phyloP scores from a whole-genome alignment of 2,113 vertebrate species.

The Aphyosemion australe region DNA sequence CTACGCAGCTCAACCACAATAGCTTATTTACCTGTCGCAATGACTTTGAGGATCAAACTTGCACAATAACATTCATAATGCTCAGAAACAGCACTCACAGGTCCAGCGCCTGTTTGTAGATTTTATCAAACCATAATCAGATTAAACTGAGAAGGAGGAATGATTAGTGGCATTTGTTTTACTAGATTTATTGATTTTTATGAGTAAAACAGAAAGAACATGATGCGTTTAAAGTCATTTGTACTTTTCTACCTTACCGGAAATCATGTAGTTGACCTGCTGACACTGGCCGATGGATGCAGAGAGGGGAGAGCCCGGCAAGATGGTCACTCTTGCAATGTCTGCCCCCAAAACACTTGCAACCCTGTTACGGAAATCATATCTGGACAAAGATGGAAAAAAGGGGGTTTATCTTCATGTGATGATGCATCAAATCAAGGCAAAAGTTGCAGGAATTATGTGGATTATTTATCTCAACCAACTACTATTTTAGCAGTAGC shows the following conservation, averaged over 20 bases:
- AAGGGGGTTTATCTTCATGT: neutral
- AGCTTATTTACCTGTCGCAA: neutral
- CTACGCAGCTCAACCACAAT: neutral
- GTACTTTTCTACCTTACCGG: constrained; percentile 60
- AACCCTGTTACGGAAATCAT: constrained; percentile 76
- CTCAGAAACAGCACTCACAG: neutral
- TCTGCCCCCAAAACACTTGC: constrained; percentile 56
- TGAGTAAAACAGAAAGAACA: neutral
- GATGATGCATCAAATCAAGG: neutral
- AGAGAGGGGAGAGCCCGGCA: constrained; percentile 52
- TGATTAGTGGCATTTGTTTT: neutral
- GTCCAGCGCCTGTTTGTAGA: neutral
- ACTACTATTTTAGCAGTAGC: too few relatives aligned
- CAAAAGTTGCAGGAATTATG: neutral
- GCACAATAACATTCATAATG: neutral
- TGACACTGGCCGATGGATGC: constrained; percentile 54
- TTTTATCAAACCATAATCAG: neutral
- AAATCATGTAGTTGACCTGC: constrained; percentile 68
- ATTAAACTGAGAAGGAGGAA: neutral
- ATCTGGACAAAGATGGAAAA: constrained; percentile 54
- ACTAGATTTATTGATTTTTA: neutral
- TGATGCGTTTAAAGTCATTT: neutral
- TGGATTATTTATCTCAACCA: too few relatives aligned
- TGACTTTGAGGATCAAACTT: neutral
- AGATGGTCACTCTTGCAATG: constrained; percentile 69